phyloP scores from a whole-genome alignment of 2,113 vertebrate genomes.

The Burhinus bistriatus region DNA sequence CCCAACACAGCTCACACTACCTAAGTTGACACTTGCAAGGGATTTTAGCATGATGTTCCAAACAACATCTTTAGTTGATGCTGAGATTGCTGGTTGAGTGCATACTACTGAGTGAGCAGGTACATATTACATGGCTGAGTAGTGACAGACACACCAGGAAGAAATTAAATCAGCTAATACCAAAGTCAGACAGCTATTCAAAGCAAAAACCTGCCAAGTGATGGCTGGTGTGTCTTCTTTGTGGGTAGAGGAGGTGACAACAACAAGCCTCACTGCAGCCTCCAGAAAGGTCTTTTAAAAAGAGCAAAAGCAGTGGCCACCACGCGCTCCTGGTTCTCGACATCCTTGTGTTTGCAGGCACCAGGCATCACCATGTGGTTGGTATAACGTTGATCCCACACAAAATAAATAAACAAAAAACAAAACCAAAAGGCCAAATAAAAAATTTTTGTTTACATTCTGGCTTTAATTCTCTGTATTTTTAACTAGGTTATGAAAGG shows the following conservation, averaged over 20 bases:
- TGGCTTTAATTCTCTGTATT: neutral
- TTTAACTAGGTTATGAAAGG: neutral
- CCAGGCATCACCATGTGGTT: neutral
- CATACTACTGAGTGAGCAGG: neutral
- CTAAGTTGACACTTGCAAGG: neutral
- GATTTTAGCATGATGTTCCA: neutral
- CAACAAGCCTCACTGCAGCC: neutral
- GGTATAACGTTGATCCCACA: neutral
- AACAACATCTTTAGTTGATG: neutral
- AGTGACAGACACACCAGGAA: neutral
- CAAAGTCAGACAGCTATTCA: neutral
- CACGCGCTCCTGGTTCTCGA: neutral
- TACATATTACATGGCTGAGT: accelerated
- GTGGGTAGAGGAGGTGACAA: neutral
- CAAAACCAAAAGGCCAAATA: neutral
- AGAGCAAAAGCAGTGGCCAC: neutral
- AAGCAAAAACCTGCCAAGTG: neutral
- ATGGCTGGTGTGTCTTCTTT: neutral
- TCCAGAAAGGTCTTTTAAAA: neutral
- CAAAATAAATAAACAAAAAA: neutral
- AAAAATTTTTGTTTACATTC: neutral
- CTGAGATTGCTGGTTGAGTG: neutral
- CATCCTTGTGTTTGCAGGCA: neutral
- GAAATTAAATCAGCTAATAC: neutral
- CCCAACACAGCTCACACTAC: neutral